Evolutionary conservation across 2,888 invertebrate species (phyloP).

Genomic region (Acanthopleura granulata): DNA sequence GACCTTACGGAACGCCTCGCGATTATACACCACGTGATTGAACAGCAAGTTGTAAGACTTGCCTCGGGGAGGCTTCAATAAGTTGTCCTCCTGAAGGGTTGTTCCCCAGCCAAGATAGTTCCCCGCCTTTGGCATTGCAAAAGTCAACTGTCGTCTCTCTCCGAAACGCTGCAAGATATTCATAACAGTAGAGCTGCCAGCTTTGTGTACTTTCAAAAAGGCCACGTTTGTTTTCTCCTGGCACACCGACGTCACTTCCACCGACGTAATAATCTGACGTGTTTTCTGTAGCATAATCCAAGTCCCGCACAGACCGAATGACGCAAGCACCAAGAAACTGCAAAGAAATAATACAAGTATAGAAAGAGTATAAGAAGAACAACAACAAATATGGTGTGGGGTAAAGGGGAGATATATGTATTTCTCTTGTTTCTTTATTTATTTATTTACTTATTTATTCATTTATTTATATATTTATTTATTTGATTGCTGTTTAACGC

Average conservation of each 20-base stretch:
- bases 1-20: slow-evolving; percentile 27
- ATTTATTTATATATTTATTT: no score
- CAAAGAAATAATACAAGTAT: no score
- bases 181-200: neutral
- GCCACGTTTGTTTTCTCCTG: neutral
- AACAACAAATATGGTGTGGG: no score
- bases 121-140: neutral
- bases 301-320: no score
- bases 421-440: no score
- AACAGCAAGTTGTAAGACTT: slow-evolving; percentile 42
- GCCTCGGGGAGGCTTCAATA: slow-evolving; percentile 33
- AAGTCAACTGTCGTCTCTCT: neutral
- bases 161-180: slow-evolving; percentile 8
- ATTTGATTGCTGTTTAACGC: no score
- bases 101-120: neutral
- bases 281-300: no score
- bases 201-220: slow-evolving; percentile 12
- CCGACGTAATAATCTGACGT: no score
- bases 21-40: slow-evolving; percentile 46
- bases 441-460: no score
- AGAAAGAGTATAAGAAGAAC: no score
- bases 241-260: neutral
- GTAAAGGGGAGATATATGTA: no score
- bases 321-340: no score
- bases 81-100: slow-evolving; percentile 28